These are phyloP conservation scores for Cheiracanthium punctorium DNA, from an alignment of 2,888 invertebrate species.

Conservation along the genomic window DNA sequence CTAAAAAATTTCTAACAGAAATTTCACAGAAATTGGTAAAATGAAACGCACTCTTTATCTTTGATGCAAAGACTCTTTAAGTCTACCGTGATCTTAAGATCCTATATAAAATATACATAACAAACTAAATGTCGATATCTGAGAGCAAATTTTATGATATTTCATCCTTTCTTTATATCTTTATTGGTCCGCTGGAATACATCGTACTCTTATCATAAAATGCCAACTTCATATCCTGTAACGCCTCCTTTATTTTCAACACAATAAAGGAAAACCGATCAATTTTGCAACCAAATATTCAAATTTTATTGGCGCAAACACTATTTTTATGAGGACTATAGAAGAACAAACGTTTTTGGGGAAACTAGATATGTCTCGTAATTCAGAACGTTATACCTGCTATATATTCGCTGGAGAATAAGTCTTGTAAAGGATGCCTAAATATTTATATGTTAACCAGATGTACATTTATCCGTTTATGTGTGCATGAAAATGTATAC, in stretches of 20 bases:
- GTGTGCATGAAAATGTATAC: too few relatives aligned
- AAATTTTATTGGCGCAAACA: conserved; percentile 9
- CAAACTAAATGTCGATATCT: conserved; percentile 28
- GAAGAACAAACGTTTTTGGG: not conserved
- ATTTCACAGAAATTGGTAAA: not conserved
- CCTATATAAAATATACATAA: conserved; percentile 19
- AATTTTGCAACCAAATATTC: conserved; percentile 7
- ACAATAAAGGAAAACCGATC: conserved; percentile 19
- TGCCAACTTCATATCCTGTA: conserved; percentile 29
- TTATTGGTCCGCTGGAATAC: conserved; percentile 1
- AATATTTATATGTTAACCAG: not conserved
- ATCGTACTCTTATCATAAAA: conserved; percentile 19
- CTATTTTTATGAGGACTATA: not conserved
- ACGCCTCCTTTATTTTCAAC: conserved; percentile 23
- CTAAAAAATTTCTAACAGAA: not conserved
- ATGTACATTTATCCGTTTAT: not conserved
- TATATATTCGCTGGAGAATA: not conserved
- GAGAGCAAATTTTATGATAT: conserved; percentile 19
- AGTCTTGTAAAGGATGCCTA: not conserved
- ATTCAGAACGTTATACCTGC: not conserved
- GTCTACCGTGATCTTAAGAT: conserved; percentile 5
- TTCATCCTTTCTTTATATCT: conserved; percentile 9
- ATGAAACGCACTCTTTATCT: not conserved
- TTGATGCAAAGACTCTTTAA: conserved; percentile 1
- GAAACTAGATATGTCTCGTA: not conserved